Conservation (phyloP, 2,797 vertebrate species). For the Nannoperca obscura region DNA sequence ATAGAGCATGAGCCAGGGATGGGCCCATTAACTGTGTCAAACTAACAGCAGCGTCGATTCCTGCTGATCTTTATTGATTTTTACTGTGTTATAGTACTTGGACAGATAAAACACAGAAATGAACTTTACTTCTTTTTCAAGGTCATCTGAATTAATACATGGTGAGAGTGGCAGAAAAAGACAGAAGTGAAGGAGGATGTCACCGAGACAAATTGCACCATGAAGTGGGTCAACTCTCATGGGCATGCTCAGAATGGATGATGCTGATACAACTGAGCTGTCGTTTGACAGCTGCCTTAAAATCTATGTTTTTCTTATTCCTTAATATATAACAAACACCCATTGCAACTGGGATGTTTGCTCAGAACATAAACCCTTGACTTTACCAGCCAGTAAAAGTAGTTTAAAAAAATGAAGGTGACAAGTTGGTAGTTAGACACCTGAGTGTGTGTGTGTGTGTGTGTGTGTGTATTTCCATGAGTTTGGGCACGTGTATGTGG, state of each 20-base stretch:
- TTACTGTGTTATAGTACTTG: background rate
- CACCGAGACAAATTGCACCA: conserved; percentile 58
- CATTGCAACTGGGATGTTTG: background rate
- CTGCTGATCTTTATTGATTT: conserved; percentile 37
- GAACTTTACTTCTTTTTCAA: conserved; percentile 47
- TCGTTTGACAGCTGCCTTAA: conserved; percentile 47
- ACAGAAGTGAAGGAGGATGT: conserved; percentile 61
- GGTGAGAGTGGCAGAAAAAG: conserved; percentile 60
- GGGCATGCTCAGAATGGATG: conserved; percentile 62
- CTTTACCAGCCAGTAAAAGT: background rate
- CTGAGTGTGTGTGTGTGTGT: background rate
- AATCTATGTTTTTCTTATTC: conserved; percentile 27
- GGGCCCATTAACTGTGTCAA: conserved; percentile 9
- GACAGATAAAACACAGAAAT: conserved; percentile 11
- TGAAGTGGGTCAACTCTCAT: conserved; percentile 73
- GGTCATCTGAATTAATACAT: conserved; percentile 58
- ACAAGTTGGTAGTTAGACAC: conserved; percentile 24
- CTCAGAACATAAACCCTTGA: background rate
- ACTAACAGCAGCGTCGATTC: background rate
- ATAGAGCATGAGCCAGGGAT: background rate
- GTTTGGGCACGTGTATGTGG: background rate
- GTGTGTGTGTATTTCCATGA: background rate
- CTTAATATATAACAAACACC: background rate
- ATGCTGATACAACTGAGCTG: conserved; percentile 50
- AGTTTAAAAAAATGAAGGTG: background rate